A percentile compares a stretch with the other conserved stretches of the same genome.
These are phyloP conservation scores for Brachionus koreanus DNA, from an alignment of 1,140 invertebrate species.

Conservation along the genomic window DNA sequence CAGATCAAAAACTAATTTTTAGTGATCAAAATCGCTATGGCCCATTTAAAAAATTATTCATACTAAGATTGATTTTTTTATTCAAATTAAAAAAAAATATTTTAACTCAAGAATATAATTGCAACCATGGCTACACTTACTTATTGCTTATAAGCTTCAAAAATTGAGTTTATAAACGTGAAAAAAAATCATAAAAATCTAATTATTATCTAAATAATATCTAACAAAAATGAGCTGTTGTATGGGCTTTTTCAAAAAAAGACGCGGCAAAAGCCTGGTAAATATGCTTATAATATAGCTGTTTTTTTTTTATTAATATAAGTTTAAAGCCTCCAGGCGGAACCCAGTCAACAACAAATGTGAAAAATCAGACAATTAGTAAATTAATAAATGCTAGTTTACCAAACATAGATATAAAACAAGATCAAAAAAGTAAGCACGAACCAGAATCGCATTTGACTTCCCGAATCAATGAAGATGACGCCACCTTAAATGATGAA, in stretches of 20 bases:
- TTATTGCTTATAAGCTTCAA: neutral
- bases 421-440: neutral
- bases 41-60: neutral
- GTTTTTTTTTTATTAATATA: neutral
- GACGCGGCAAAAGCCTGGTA: constrained; percentile 18
- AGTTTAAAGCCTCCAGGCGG: neutral
- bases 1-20: too few relatives aligned
- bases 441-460: neutral
- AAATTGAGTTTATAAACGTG: neutral
- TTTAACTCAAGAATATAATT: neutral
- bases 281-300: neutral
- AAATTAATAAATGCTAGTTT: neutral
- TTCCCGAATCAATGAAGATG: neutral
- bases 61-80: neutral
- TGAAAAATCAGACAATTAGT: neutral
- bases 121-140: constrained; percentile 6
- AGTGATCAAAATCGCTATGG: neutral
- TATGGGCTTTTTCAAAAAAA: constrained; percentile 34
- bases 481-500: neutral
- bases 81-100: neutral
- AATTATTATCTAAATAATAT: constrained; percentile 25
- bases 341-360: neutral
- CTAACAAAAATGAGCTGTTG: constrained; percentile 21
- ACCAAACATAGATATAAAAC: neutral
- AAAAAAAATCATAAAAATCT: constrained; percentile 1